Evolutionary conservation across 2,888 invertebrate genomes (phyloP), one percentile per base, ranked within the genome.

Genomic region (Buathra laborator): DNA sequence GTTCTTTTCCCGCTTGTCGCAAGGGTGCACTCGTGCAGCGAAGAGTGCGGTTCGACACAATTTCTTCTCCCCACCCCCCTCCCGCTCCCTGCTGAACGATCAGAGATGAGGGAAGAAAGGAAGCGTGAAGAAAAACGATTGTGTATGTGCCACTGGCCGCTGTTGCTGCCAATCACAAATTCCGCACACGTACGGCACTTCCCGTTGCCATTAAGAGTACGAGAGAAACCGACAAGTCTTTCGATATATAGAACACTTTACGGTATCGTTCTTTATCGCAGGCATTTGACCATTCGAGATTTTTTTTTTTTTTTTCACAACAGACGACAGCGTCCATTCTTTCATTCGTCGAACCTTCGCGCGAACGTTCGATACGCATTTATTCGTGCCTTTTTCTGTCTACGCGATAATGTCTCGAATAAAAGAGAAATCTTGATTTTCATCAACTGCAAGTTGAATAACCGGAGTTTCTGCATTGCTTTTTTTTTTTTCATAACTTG

Each of bases 131-230:
- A 62, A 68, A 68, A 81, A 64, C 74, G 70, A 82, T 79, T 70
- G 79, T 71, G 78, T 83, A 79, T 79, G 79, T 80, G 79, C 79
- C 48, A 51, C 75, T 59, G 78, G 43, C 29, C 67, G 68, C 78
- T 71, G 70, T 83, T 78, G 74, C 74, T 79, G 85, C 82, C 85
- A 85, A 85, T 85, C 85, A 85, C 53, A 82, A 85, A 85, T 85
- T 85, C 82, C 51, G n/a, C 56, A 79, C 85, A 82, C 85, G 85
- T 85, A 16, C 75, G 75, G 53, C 82, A 85, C 82, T 85, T 85
- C 82, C 78, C 75, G 74, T 75, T 71, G 71, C 85, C 85, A 85
- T 85, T 85, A 85, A 85, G 85, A 85, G 70, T 66, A 75, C 48
- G 68, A 75, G 53, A 68, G 77, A 77, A 77, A 72, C 68, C 72